Evolutionary conservation across 2,888 invertebrate species (phyloP).

Genomic region (Polydrusus cervinus): DNA sequence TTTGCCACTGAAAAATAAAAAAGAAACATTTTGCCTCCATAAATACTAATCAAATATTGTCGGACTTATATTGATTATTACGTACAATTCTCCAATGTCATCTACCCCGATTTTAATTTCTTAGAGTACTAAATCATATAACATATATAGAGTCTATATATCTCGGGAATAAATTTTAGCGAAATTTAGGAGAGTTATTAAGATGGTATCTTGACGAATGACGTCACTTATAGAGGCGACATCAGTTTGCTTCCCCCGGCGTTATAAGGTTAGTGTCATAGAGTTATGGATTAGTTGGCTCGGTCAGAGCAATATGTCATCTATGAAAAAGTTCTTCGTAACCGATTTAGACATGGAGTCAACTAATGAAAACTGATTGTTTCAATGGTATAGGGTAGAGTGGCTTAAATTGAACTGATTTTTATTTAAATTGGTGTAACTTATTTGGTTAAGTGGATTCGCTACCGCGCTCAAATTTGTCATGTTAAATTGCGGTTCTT

Average conservation of each 20-base stretch:
- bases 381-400: slow-evolving; percentile 12
- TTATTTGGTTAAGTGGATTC: no score
- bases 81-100: background rate
- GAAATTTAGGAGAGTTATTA: slow-evolving; percentile 61
- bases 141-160: slow-evolving; percentile 43
- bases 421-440: no score
- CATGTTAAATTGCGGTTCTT: no score
- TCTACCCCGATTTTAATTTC: slow-evolving; percentile 47
- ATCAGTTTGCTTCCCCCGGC: slow-evolving; percentile 61
- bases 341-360: slow-evolving; percentile 27
- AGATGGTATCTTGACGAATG: slow-evolving; percentile 66
- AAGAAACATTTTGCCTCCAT: background rate
- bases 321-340: slow-evolving; percentile 46
- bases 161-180: slow-evolving; percentile 52
- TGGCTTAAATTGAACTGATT: no score
- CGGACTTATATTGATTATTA: background rate
- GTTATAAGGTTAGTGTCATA: slow-evolving; percentile 68
- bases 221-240: slow-evolving; percentile 63
- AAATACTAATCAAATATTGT: background rate
- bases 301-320: slow-evolving; percentile 56
- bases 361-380: slow-evolving; percentile 47
- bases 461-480: no score
- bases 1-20: no score
- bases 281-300: slow-evolving; percentile 64
- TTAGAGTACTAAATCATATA: slow-evolving; percentile 53